Percentiles rank a stretch among this genome's conserved stretches.
Evolutionary conservation across 92 coral and sea anemone genomes (phyloP).

Genomic region (Ricordea florida): DNA sequence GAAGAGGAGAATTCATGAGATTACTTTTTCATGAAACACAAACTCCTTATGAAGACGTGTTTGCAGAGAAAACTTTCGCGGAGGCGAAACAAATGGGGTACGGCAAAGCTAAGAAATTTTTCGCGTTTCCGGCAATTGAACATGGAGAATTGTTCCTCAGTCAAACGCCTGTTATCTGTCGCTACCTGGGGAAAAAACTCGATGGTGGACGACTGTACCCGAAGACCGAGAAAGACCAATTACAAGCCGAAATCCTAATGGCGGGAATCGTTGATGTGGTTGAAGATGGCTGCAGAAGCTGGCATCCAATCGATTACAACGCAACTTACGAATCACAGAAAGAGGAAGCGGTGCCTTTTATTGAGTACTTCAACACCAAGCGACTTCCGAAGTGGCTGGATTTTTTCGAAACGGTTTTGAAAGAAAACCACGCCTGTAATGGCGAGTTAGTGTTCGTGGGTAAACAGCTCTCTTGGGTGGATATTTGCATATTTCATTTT

Average conservation of each 20-base stretch:
- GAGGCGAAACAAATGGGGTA: conserved; percentile 73
- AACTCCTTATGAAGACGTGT: too few species aligned
- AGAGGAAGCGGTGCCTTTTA: conserved; percentile 69
- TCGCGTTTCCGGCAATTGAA: conserved; percentile 70
- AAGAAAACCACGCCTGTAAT: conserved; percentile 54
- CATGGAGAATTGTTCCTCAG: conserved; percentile 67
- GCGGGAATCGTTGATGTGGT: conserved; percentile 68
- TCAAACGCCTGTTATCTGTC: conserved; percentile 77
- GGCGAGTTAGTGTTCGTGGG: conserved; percentile 75
- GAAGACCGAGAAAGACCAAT: conserved; percentile 59
- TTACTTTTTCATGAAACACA: too few species aligned
- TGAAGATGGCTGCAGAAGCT: conserved; percentile 66
- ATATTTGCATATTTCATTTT: too few species aligned
- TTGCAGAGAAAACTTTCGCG: conserved; percentile 39
- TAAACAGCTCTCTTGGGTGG: too few species aligned
- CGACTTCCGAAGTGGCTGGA: conserved; percentile 74
- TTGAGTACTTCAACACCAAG: conserved; percentile 68
- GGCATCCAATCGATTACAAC: conserved; percentile 68
- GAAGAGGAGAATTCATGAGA: too few species aligned
- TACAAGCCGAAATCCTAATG: conserved; percentile 74
- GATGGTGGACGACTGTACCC: conserved; percentile 72
- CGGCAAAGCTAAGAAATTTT: conserved; percentile 65
- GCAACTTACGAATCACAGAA: conserved; percentile 65
- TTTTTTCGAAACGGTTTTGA: conserved; percentile 70
- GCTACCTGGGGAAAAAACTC: conserved; percentile 65